Evolutionary conservation across 2,888 invertebrate species (phyloP), one percentile per base, ranked within the genome.

Genomic region (Hartigia nigra): DNA sequence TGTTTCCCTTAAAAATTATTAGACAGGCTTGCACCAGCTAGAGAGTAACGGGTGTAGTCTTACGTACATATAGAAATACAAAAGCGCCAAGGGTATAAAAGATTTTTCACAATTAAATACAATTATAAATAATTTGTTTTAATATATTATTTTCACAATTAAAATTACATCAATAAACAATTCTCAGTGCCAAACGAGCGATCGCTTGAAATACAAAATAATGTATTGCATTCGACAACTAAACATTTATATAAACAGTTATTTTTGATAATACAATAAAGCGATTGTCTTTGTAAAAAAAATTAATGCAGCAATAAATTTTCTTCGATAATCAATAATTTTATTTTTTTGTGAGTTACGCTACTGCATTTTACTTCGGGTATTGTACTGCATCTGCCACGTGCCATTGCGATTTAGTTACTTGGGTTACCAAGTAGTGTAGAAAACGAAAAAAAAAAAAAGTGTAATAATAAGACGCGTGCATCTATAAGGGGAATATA

Each of bases 1-100:
- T 88, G 88, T 88, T 89, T 88, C 87, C 87, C 86, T 84, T 81
- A 78, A 83, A 86, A 89, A 86, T 87, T 82, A 85, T 87, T 84
- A 83, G 81, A 78, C 79, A 12, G 23, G 23, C 34, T 23, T 72
- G 75, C 75, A 70, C 75, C 69, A 23, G 70, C 55, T 35, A 74
- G 74, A 23, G 35, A 14, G 34, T n/a, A 14, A 23, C 39, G 23
- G 39, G 77, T 32, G 69, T 32, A 74, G 55, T 31, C 72, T 31
- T 72, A 72, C 72, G 72, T 72, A 31, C 31, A 72, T 72, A 32
- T 72, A 72, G 39, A 55, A 55, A 55, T 55, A 55, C 23, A 23
- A 23, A 55, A 23, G 14, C 23, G 39, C 39, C 39, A 23, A 55
- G 14, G 39, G 23, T 23, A 9, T 55, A 55, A 55, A 55, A 55